Evolutionary conservation across 1,140 invertebrate genomes (phyloP).

Genomic region (Ceratosolen solmsi): DNA sequence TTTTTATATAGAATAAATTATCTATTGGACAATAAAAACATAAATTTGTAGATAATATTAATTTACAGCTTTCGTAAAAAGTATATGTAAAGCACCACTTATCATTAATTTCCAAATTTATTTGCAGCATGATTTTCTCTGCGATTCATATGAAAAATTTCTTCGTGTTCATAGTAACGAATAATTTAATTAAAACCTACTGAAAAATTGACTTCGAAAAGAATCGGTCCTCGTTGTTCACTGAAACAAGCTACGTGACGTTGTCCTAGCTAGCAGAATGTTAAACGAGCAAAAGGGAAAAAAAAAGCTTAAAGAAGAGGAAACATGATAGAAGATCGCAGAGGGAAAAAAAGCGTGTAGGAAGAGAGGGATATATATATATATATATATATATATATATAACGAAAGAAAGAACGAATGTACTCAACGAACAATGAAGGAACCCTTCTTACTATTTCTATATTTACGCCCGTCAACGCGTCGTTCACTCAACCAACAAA

Average conservation of each 20-base stretch:
- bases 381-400: too few species aligned
- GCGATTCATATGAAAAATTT: background rate
- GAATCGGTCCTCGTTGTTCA: background rate
- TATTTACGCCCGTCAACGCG: constrained; percentile 43
- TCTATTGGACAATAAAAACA: too few species aligned
- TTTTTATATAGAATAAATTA: too few species aligned
- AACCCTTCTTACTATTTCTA: constrained; percentile 39
- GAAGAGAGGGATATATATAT: constrained; percentile 5
- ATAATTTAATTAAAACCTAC: constrained; percentile 3
- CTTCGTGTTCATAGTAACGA: background rate
- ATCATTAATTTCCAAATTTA: background rate
- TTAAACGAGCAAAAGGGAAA: constrained; percentile 11
- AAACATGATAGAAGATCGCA: background rate
- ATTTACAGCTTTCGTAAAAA: too few species aligned
- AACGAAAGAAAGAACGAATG: background rate
- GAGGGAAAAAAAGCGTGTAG: background rate
- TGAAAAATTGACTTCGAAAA: background rate
- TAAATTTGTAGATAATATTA: too few species aligned
- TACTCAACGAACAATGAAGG: constrained; percentile 11
- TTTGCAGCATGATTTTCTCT: background rate
- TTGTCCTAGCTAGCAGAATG: background rate
- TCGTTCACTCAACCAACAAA: constrained; percentile 40
- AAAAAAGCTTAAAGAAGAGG: background rate
- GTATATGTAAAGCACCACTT: too few species aligned
- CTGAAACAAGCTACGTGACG: background rate